Evolutionary conservation across 37 sponge, comb jelly and placozoan genomes (phyloP).

Genomic region (Cladorhizidae sp.): DNA sequence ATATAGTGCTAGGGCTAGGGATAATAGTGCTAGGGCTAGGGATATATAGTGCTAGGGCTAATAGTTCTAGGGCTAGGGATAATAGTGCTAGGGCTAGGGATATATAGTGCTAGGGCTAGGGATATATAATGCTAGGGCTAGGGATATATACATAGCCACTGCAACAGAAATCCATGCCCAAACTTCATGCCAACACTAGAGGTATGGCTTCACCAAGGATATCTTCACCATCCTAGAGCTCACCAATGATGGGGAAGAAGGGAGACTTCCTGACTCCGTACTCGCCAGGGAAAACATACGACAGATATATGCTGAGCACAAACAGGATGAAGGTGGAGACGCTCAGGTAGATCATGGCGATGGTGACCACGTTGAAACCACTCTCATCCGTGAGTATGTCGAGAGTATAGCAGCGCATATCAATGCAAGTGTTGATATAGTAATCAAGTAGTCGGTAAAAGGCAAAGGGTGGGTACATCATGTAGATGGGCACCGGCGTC

Average conservation of each 20-base stretch:
- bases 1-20: too few species aligned
- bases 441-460: constrained; percentile 72
- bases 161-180: too few species aligned
- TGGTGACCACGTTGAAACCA: constrained; percentile 68
- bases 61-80: too few species aligned
- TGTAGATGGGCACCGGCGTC: constrained; percentile 62
- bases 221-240: too few species aligned
- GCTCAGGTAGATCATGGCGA: constrained; percentile 63
- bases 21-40: too few species aligned
- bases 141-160: too few species aligned
- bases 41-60: too few species aligned
- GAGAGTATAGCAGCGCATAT: constrained; percentile 46
- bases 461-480: constrained; percentile 79
- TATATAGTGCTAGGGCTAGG: too few species aligned
- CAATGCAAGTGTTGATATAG: constrained; percentile 48
- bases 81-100: too few species aligned
- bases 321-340: constrained; percentile 36
- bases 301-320: constrained; percentile 55
- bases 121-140: too few species aligned
- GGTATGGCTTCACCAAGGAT: too few species aligned
- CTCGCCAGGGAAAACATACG: constrained; percentile 73
- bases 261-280: constrained; percentile 79
- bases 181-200: too few species aligned
- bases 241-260: constrained; percentile 77
- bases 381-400: constrained; percentile 32